phyloP scores from a whole-genome alignment of 2,888 invertebrate genomes.

The Apamea sordens region DNA sequence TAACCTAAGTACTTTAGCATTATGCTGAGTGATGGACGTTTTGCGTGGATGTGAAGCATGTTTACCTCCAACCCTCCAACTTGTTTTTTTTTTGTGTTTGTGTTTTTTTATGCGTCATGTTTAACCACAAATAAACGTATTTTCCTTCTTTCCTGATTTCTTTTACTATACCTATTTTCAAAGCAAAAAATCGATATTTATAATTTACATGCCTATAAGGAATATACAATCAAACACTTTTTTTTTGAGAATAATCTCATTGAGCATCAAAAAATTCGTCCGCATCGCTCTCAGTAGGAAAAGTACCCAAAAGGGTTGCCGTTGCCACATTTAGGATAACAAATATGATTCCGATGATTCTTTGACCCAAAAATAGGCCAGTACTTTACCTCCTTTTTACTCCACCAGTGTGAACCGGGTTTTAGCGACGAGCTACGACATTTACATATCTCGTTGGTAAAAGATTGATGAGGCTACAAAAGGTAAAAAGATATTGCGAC shows the following conservation, averaged over 20 bases:
- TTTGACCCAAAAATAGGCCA: background rate
- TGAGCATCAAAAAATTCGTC: background rate
- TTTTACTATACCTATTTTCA: no score
- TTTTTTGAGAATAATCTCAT: no score
- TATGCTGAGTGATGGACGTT: no score
- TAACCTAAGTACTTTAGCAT: background rate
- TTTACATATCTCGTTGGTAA: constrained; percentile 34
- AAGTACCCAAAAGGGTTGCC: background rate
- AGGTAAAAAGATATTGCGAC: constrained; percentile 56
- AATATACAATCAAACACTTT: no score
- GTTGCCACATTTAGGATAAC: background rate
- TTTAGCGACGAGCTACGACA: constrained; percentile 1
- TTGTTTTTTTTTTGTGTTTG: no score
- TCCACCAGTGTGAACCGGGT: background rate
- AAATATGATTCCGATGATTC: background rate
- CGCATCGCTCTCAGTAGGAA: background rate
- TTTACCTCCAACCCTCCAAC: no score
- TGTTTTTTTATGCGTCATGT: no score
- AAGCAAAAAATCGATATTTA: no score
- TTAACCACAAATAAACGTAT: no score
- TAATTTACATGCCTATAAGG: no score
- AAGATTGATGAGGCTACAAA: constrained; percentile 59
- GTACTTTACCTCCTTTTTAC: background rate
- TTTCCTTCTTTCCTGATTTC: no score
- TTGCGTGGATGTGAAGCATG: no score